Evolutionary conservation across 2,888 invertebrate species (phyloP).

Genomic region (Malthinus seriepunctatus): DNA sequence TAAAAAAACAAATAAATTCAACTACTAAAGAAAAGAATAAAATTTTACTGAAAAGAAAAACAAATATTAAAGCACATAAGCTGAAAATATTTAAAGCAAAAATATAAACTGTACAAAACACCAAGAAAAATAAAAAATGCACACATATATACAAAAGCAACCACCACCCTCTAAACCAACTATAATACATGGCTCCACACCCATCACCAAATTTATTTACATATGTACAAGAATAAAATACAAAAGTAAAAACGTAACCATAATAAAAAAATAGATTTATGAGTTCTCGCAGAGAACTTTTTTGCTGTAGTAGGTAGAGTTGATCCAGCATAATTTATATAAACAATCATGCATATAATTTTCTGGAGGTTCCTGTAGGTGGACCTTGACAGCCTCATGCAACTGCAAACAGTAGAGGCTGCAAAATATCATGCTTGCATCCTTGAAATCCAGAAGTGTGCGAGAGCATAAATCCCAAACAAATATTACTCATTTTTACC

Average conservation of each 20-base stretch:
- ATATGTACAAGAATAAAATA: conserved; percentile 31
- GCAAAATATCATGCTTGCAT: conserved; percentile 43
- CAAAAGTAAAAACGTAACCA: conserved; percentile 19
- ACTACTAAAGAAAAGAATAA: conserved; percentile 24
- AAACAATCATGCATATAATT: conserved; percentile 40
- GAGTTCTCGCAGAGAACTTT: conserved; percentile 41
- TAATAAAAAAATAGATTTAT: conserved; percentile 27
- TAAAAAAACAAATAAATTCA: conserved; percentile 19
- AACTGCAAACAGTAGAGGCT: conserved; percentile 40
- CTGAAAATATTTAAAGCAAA: conserved; percentile 28
- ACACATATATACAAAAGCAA: conserved; percentile 9
- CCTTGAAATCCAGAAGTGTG: conserved; percentile 34
- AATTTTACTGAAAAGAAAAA: conserved; percentile 26
- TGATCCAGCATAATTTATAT: conserved; percentile 37
- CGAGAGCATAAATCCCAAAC: conserved; percentile 34
- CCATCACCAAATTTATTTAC: conserved; percentile 31
- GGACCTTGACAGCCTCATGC: conserved; percentile 45
- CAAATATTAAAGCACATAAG: conserved; percentile 32
- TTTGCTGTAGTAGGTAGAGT: conserved; percentile 24
- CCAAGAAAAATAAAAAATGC: conserved; percentile 10
- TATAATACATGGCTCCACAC: conserved; percentile 7
- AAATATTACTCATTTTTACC: conserved; percentile 56
- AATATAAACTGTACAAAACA: conserved; percentile 20
- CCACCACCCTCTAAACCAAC: conserved; percentile 18
- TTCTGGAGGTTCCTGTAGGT: conserved; percentile 44